A percentile compares a stretch with the other conserved stretches of the same genome.
These are phyloP conservation scores for Cancer borealis DNA, from an alignment of 2,888 invertebrate species.

Conservation along the genomic window DNA sequence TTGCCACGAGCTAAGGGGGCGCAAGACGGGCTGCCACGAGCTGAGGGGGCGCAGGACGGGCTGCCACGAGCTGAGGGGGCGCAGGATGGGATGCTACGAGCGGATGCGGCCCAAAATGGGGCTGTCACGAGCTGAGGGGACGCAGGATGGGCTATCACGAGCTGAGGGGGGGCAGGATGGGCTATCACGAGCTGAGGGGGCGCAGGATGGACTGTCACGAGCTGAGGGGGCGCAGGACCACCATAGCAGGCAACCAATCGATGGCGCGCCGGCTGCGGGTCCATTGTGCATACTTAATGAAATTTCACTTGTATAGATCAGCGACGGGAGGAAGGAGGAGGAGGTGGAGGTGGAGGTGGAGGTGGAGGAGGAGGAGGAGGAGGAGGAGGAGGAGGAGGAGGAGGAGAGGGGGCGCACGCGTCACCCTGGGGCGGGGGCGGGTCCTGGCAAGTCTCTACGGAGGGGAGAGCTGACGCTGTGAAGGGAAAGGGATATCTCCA, in stretches of 20 bases:
- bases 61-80: not conserved
- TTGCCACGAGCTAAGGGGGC: not conserved
- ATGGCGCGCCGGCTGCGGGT: constrained; percentile 74
- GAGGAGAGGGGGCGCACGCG: constrained; percentile 55
- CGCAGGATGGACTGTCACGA: not conserved
- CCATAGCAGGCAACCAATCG: constrained; percentile 67
- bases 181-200: not conserved
- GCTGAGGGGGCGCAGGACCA: constrained; percentile 40
- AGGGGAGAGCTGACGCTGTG: constrained; percentile 37
- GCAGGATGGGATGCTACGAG: constrained; percentile 11
- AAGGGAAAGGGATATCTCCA: constrained; percentile 37
- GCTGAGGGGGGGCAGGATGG: not conserved
- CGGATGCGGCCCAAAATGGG: not conserved
- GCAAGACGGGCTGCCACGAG: constrained; percentile 13
- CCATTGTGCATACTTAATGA: constrained; percentile 77
- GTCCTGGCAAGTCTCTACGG: constrained; percentile 9
- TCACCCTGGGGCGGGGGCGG: constrained; percentile 50
- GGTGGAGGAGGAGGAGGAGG: constrained; percentile 20
- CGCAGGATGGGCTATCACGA: constrained; percentile 12
- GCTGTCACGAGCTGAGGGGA: not conserved
- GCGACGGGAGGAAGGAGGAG: constrained; percentile 58
- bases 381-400: constrained; percentile 15
- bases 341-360: not conserved
- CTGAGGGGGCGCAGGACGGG: not conserved
- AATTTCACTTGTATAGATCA: constrained; percentile 77